Evolutionary conservation across 2,113 vertebrate genomes (phyloP).

Genomic region (Oreochromis tanganicae): DNA sequence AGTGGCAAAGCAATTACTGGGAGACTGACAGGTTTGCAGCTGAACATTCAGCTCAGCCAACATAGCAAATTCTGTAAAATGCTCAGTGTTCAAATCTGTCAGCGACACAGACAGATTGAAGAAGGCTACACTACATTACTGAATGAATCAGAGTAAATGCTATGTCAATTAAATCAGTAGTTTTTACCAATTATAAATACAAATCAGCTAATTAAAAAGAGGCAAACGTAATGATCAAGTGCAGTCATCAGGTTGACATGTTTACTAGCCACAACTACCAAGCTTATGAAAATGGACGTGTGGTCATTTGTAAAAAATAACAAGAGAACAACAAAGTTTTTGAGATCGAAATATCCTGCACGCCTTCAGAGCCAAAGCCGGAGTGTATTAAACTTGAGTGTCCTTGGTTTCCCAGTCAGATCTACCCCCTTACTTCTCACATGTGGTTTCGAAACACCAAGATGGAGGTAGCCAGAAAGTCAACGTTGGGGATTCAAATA

Average conservation of each 20-base stretch:
- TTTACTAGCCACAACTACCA: not conserved
- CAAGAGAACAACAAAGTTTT: not conserved
- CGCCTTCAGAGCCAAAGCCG: not conserved
- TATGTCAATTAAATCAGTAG: not conserved
- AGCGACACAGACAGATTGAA: not conserved
- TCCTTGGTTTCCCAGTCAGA: not conserved
- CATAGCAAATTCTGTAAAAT: slow-evolving; percentile 1
- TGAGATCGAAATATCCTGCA: not conserved
- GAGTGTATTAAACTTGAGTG: not conserved
- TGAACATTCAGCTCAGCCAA: not conserved
- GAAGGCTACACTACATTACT: not conserved
- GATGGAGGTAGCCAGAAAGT: not conserved
- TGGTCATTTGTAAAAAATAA: not conserved
- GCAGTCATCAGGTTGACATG: not conserved
- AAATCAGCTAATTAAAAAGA: not conserved
- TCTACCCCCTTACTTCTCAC: not conserved
- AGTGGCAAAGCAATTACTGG: slow-evolving; percentile 40
- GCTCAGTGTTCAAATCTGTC: slow-evolving; percentile 5
- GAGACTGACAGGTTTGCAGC: slow-evolving; percentile 20
- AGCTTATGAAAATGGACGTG: not conserved
- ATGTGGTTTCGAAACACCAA: not conserved
- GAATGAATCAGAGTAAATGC: not conserved
- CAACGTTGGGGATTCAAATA: not conserved
- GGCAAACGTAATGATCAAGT: not conserved
- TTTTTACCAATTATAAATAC: not conserved